These are phyloP conservation scores for Ptilonorhynchus violaceus DNA, from an alignment of 2,113 vertebrate genomes.

Conservation along the genomic window DNA sequence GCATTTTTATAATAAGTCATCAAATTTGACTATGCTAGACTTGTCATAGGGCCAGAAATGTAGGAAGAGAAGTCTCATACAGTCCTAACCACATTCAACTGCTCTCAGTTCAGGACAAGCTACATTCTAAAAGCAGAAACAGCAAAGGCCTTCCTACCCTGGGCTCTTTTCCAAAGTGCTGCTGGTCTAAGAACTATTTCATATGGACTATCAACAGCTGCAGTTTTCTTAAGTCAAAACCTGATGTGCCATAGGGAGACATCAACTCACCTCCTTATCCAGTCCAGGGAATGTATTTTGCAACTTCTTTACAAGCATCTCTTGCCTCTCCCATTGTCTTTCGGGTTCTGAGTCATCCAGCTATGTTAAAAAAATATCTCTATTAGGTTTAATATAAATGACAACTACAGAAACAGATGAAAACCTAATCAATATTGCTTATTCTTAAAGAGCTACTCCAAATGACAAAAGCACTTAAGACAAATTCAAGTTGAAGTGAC, in stretches of 20 bases:
- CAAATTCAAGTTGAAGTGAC: not conserved
- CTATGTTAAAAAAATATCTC: not conserved
- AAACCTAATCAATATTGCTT: not conserved
- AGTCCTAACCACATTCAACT: not conserved
- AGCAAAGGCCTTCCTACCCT: not conserved
- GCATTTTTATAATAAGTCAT: not conserved
- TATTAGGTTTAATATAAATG: not conserved
- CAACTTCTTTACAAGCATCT: constrained; percentile 84
- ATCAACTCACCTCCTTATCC: constrained; percentile 83
- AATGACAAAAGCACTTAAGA: not conserved
- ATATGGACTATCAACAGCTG: not conserved
- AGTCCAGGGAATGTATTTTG: constrained; percentile 85
- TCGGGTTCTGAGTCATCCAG: constrained; percentile 60
- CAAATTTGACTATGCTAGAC: not conserved
- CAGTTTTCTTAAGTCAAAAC: not conserved
- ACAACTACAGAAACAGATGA: not conserved
- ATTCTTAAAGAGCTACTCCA: not conserved
- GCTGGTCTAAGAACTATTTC: not conserved
- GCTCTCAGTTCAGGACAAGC: not conserved
- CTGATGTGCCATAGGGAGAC: not conserved
- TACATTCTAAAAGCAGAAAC: not conserved
- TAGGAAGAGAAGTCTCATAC: not conserved
- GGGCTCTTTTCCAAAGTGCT: not conserved
- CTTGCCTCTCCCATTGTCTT: constrained; percentile 81
- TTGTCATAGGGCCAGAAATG: not conserved